phyloP scores from a whole-genome alignment of 2,113 vertebrate genomes.

The Gobio gobio region DNA sequence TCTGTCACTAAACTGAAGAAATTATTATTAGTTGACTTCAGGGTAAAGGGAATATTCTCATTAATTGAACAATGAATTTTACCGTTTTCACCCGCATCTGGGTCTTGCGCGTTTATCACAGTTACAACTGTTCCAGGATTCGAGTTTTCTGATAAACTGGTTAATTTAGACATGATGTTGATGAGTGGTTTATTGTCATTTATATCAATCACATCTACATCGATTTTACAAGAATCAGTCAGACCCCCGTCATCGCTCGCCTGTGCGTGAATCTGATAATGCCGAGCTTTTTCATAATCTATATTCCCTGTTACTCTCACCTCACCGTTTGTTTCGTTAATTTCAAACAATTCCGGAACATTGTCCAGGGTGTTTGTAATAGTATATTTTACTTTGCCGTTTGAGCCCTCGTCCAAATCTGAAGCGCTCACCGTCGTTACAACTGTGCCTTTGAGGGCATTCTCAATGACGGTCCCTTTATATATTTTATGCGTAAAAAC shows the following conservation, averaged over 20 bases:
- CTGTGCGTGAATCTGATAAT: slow-evolving; percentile 67
- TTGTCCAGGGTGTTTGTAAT: too few species aligned
- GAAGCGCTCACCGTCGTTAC: slow-evolving; percentile 34
- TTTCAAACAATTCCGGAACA: too few species aligned
- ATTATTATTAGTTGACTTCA: background rate
- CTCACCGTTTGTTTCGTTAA: too few species aligned
- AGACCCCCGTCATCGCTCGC: slow-evolving; percentile 71
- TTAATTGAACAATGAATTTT: background rate
- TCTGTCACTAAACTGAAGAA: slow-evolving; percentile 55
- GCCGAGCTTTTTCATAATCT: too few species aligned
- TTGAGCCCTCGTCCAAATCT: too few species aligned
- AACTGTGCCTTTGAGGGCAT: slow-evolving; percentile 8
- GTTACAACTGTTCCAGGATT: background rate
- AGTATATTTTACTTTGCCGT: too few species aligned
- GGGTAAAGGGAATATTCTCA: background rate
- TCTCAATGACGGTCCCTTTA: too few species aligned
- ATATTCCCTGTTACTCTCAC: too few species aligned
- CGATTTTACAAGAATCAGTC: slow-evolving; percentile 61
- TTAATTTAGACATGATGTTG: slow-evolving; percentile 58
- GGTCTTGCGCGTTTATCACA: background rate
- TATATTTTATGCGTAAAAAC: background rate
- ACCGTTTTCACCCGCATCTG: background rate
- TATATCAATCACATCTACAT: slow-evolving; percentile 70
- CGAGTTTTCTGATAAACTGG: background rate
- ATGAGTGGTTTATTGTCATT: slow-evolving; percentile 72